phyloP scores from a whole-genome alignment of 2,888 invertebrate species.

The Ischnura elegans region DNA sequence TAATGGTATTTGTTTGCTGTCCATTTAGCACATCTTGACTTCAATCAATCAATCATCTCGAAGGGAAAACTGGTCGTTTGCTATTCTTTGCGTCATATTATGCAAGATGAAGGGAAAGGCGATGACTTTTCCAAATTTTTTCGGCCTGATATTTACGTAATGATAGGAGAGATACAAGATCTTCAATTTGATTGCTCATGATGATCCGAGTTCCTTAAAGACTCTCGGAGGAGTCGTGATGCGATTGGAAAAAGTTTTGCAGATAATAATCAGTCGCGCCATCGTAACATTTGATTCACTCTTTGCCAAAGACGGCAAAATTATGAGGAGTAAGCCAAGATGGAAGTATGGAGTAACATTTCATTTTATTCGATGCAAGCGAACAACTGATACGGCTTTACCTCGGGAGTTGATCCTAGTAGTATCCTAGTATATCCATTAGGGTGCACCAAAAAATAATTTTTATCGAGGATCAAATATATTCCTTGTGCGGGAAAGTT shows the following conservation, averaged over 20 bases:
- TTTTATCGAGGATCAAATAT: too few species aligned
- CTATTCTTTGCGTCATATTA: neutral
- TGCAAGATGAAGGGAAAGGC: neutral
- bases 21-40: neutral
- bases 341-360: neutral
- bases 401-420: too few species aligned
- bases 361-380: too few species aligned
- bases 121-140: slow-evolving; percentile 22
- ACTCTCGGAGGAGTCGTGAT: neutral
- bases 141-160: neutral
- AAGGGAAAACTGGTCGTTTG: neutral
- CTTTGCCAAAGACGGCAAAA: neutral
- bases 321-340: neutral
- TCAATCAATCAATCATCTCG: neutral
- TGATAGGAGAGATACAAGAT: neutral
- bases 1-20: neutral
- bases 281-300: neutral
- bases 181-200: neutral
- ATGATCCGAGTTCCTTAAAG: neutral
- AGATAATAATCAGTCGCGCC: neutral
- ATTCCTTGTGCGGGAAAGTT: too few species aligned
- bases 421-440: too few species aligned
- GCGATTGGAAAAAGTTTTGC: neutral
- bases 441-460: too few species aligned
- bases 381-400: too few species aligned